A percentile compares a stretch with the other conserved stretches of the same genome.
These are phyloP conservation scores for Vulpes ferrilata DNA, from an alignment of 2,113 vertebrate genomes.

Conservation along the genomic window DNA sequence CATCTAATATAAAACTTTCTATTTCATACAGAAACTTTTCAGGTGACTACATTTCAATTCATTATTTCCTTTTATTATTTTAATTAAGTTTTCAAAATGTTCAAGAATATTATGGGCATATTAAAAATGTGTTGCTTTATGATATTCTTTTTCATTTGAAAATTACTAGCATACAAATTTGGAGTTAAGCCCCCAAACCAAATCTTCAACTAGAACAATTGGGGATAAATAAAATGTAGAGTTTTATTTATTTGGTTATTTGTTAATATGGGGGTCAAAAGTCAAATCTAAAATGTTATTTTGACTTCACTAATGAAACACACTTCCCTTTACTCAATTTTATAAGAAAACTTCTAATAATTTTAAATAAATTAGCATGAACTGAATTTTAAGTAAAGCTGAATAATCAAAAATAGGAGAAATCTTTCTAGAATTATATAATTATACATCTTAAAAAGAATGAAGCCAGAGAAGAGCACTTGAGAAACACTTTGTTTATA, in stretches of 20 bases:
- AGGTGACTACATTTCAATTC: slow-evolving; percentile 26
- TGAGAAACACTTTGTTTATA: neutral
- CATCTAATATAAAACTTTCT: slow-evolving; percentile 48
- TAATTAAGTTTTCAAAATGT: slow-evolving; percentile 20
- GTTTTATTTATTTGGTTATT: neutral
- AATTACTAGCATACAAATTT: neutral
- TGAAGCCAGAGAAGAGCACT: neutral
- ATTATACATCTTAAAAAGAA: neutral
- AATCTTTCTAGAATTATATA: neutral
- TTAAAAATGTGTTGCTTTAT: neutral
- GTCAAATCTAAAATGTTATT: neutral
- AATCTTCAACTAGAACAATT: neutral
- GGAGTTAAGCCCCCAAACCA: neutral
- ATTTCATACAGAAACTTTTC: neutral
- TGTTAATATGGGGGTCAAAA: slow-evolving; percentile 32
- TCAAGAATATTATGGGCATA: neutral
- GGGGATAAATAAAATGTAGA: neutral
- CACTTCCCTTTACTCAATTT: neutral
- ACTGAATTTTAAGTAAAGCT: neutral
- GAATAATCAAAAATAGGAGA: neutral
- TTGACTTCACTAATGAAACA: neutral
- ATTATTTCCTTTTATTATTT: slow-evolving; percentile 33
- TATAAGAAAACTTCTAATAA: neutral
- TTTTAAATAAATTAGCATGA: neutral
- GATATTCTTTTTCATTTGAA: slow-evolving; percentile 16